Evolutionary conservation across 1,140 invertebrate genomes (phyloP), one percentile per base, ranked within the genome.

Genomic region (Drosophila sulfurigaster): DNA sequence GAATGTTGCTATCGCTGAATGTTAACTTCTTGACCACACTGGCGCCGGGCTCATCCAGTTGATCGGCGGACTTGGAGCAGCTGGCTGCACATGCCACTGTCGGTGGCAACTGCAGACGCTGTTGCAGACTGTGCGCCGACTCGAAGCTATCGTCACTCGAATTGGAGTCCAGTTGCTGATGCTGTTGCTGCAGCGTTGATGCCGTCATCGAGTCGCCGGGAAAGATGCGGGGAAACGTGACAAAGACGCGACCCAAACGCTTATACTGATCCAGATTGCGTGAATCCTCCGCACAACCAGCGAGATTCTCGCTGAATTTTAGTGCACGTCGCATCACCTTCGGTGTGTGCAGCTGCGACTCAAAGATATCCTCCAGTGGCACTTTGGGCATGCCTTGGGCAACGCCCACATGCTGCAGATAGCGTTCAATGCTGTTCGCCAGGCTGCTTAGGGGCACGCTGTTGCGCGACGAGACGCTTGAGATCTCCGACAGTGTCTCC

Each of bases 401-500:
- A 8, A 79, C 75, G 43, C 77, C 78, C 83, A 92, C 69, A 56
- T 93, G 75, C 66, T 93, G 89, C 56, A 90, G 70, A 67, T 92
- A 93, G 15, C 82, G 79, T 48, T 93, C 92, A 15, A 93, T 92
- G 63, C 86, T 91, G 57, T 93, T 91, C 52, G 91, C 91, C 46
- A 93, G 62, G 76, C 89, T 92, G 16, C 89, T 92, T 11, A 92
- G 86, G 13, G 92, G 82, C 11, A 93, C 91, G 67, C 93, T 94
- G 38, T 93, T 93, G 68, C 94, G 91, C 6, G 94, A 94, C 66
- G 93, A 94, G 32, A 95, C 95, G 77, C 95, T 95, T 0, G 96
- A 97, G 4, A 96, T 94, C 91, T 97, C 96, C 0, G 96, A 97
- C 2, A 97, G 91, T 1, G 96, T 97, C 91, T 98, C 97, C 1